Conservation (phyloP, 2,113 vertebrate genomes). For the Cochlearius cochlearius region DNA sequence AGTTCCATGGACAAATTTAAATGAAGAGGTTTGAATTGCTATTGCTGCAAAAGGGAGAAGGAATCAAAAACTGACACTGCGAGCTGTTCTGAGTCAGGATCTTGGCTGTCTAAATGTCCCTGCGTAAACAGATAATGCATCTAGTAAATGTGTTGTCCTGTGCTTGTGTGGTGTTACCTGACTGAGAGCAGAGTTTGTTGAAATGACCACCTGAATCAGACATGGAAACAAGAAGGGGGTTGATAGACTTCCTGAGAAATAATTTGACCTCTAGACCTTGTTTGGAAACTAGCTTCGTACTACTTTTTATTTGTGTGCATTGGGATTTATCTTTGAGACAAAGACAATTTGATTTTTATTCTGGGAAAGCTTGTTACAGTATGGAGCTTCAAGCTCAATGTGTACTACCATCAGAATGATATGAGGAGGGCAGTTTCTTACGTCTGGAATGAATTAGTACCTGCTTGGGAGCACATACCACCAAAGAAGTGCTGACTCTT, state of each 20-base stretch:
- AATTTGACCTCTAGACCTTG: background rate
- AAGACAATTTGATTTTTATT: background rate
- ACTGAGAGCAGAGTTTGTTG: background rate
- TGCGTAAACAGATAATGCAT: background rate
- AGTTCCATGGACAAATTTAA: background rate
- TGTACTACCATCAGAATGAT: background rate
- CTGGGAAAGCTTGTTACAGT: background rate
- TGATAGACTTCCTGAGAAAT: background rate
- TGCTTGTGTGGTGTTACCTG: background rate
- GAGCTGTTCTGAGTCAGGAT: background rate
- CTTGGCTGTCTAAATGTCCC: background rate
- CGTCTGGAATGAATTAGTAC: background rate
- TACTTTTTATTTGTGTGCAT: background rate
- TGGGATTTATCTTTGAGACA: background rate
- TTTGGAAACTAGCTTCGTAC: background rate
- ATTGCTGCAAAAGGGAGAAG: background rate
- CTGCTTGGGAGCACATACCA: background rate
- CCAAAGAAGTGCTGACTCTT: background rate
- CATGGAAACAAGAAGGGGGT: background rate
- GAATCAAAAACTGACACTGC: background rate
- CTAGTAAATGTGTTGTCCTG: background rate
- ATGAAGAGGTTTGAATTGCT: background rate
- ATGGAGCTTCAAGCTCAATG: background rate
- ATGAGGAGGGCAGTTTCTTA: background rate
- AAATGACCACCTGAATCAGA: background rate